These are phyloP conservation scores for Cassiopea andromeda DNA, from an alignment of 30 jellyfish, hydroid and myxozoan genomes.

Conservation along the genomic window DNA sequence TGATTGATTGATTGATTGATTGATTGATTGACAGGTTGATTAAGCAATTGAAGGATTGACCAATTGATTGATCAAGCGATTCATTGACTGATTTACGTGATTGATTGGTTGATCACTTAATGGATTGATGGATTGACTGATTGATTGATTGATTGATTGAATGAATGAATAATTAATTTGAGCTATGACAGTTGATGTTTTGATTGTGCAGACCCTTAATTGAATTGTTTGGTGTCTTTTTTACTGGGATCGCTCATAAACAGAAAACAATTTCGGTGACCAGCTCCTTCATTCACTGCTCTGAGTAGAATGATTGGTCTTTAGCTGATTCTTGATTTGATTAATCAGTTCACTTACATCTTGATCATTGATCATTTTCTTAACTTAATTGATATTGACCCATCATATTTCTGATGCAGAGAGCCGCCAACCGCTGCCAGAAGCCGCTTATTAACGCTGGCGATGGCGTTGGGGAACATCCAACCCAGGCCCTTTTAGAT, in stretches of 20 bases:
- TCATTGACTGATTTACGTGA: not conserved
- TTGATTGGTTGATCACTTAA: not conserved
- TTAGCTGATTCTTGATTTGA: not conserved
- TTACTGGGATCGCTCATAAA: too few relatives aligned
- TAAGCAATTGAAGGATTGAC: not conserved
- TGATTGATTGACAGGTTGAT: not conserved
- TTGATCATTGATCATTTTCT: not conserved
- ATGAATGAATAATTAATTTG: too few relatives aligned
- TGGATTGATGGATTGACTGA: not conserved
- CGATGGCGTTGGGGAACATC: constrained; percentile 99
- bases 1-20: not conserved
- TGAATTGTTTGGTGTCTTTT: not conserved
- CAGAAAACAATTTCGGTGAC: too few relatives aligned
- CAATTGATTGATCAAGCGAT: not conserved
- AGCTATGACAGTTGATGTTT: not conserved
- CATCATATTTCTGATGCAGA: constrained; percentile 20
- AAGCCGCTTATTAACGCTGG: constrained; percentile 98
- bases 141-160: not conserved
- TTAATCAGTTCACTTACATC: too few relatives aligned
- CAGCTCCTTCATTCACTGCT: not conserved
- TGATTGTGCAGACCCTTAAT: not conserved
- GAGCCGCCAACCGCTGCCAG: constrained; percentile 90
- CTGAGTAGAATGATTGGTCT: not conserved
- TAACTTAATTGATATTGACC: not conserved
- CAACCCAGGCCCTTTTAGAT: constrained; percentile 97